phyloP scores from a whole-genome alignment of 1,140 invertebrate genomes.

The Trypoxylus dichotomus region DNA sequence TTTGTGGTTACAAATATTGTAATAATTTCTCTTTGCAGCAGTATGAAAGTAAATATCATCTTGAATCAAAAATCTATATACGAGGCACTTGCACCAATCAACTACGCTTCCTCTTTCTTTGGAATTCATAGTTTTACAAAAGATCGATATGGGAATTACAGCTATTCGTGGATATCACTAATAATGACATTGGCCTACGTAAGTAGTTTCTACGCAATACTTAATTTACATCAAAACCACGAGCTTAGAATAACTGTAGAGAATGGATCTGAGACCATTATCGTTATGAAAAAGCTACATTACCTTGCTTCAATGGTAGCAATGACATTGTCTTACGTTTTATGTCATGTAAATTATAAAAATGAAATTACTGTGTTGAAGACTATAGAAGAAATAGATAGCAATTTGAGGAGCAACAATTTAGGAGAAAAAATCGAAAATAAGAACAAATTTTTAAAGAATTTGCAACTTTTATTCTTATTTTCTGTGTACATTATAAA shows the following conservation, averaged over 20 bases:
- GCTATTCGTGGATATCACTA: background rate
- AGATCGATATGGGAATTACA: background rate
- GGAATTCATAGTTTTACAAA: background rate
- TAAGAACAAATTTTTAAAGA: background rate
- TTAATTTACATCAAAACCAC: background rate
- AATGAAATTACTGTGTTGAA: background rate
- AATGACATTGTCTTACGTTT: background rate
- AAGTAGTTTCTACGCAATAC: background rate
- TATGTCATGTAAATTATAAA: background rate
- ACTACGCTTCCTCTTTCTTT: background rate
- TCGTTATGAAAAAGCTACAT: background rate
- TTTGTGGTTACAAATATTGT: too few relatives aligned
- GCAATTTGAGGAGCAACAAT: background rate
- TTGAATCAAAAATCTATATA: background rate
- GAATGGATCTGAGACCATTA: background rate
- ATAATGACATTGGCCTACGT: background rate
- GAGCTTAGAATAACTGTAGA: background rate
- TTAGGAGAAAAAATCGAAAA: background rate
- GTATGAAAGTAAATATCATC: background rate
- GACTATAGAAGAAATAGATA: background rate
- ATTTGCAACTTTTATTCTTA: background rate
- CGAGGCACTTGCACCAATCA: background rate
- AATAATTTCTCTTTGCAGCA: slow-evolving; percentile 2
- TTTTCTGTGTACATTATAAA: background rate
- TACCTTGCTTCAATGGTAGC: background rate